Percentiles rank a stretch among this genome's conserved stretches.
Evolutionary conservation across 2,113 vertebrate species (phyloP).

Genomic region (Panurus biarmicus): DNA sequence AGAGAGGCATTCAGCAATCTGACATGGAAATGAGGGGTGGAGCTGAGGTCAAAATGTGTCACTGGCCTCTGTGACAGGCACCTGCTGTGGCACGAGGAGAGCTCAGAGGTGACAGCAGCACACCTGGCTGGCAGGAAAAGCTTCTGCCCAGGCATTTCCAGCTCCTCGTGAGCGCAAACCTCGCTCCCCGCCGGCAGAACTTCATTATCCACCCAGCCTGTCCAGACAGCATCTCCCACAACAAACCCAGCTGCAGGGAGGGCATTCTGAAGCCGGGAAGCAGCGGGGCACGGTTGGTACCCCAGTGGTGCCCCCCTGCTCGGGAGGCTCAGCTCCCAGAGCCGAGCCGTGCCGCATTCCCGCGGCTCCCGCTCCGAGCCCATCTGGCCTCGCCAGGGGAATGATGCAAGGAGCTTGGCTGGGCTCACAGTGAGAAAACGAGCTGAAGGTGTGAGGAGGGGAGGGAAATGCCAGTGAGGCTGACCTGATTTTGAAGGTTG

Average conservation of each 20-base stretch:
- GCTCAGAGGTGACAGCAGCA: background rate
- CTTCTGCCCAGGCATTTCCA: background rate
- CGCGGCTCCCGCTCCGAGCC: background rate
- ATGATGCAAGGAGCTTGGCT: background rate
- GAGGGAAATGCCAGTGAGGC: background rate
- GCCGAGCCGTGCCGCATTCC: background rate
- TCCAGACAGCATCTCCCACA: background rate
- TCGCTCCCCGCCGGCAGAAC: background rate
- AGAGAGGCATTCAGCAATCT: background rate
- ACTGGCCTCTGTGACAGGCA: background rate
- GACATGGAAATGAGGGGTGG: background rate
- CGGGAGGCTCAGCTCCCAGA: background rate
- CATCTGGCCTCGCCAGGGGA: background rate
- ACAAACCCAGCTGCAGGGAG: background rate
- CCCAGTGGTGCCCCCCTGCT: background rate
- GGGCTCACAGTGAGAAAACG: background rate
- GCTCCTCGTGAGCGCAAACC: accelerated
- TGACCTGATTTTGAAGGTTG: constrained; percentile 17
- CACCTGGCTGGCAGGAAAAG: background rate
- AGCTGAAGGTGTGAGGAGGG: background rate
- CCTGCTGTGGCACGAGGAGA: background rate
- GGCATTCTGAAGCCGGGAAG: background rate
- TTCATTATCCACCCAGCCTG: background rate
- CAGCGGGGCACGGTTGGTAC: accelerated
- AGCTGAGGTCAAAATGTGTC: background rate